Evolutionary conservation across 2,888 invertebrate species (phyloP).

Genomic region (Incurvaria masculella): DNA sequence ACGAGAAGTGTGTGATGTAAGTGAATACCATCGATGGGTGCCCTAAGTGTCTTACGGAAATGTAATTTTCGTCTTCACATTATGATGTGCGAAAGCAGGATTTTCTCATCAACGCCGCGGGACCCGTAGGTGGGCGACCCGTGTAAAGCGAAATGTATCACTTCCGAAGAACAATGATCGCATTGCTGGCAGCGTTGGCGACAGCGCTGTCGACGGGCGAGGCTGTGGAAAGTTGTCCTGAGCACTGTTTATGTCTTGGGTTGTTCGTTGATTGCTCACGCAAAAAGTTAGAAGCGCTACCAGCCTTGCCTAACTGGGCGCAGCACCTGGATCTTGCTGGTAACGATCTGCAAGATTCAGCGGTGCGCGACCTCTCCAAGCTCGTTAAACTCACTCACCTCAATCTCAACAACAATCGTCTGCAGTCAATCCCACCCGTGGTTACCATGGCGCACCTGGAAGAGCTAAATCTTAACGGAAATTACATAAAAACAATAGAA

Average conservation of each 20-base stretch:
- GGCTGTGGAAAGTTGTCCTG: conserved; percentile 58
- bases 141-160: background rate
- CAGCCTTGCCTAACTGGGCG: conserved; percentile 74
- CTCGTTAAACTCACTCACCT: conserved; percentile 34
- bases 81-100: conserved; percentile 45
- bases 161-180: background rate
- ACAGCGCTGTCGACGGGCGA: conserved; percentile 29
- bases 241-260: conserved; percentile 69
- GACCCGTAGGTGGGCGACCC: background rate
- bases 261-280: conserved; percentile 74
- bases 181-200: conserved; percentile 38
- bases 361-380: conserved; percentile 34
- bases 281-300: conserved; percentile 66
- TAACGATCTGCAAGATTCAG: conserved; percentile 43
- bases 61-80: conserved; percentile 5
- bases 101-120: conserved; percentile 12
- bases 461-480: conserved; percentile 62
- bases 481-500: conserved; percentile 56
- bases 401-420: conserved; percentile 56
- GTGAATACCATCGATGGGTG: background rate
- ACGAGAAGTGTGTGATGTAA: background rate
- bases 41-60: background rate
- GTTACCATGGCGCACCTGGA: conserved; percentile 49
- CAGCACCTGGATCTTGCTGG: conserved; percentile 65
- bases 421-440: conserved; percentile 56